These are phyloP conservation scores for Zaprionus obscuricornis DNA, from an alignment of 2,888 invertebrate genomes.

Conservation along the genomic window DNA sequence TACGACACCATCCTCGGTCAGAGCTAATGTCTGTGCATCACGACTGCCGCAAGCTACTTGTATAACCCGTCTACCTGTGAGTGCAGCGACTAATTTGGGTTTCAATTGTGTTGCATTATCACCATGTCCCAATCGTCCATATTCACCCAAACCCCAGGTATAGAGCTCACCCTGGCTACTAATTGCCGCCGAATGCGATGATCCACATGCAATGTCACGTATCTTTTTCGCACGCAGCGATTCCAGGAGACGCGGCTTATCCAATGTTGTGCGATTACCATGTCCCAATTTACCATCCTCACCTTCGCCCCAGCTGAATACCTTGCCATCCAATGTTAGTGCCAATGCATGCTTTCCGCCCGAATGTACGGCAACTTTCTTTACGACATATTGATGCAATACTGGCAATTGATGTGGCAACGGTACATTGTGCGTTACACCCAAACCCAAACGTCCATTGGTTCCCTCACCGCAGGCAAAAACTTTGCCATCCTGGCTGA, in stretches of 20 bases:
- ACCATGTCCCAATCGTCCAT: constrained; percentile 96
- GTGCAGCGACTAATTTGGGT: constrained; percentile 92
- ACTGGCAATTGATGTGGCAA: constrained; percentile 94
- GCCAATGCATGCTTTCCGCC: constrained; percentile 97
- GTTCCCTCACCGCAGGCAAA: constrained; percentile 98
- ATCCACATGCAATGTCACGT: constrained; percentile 96
- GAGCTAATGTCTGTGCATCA: constrained; percentile 96
- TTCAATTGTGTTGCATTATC: constrained; percentile 93
- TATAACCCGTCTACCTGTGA: constrained; percentile 92
- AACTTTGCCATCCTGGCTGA: constrained; percentile 94
- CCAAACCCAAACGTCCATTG: constrained; percentile 95
- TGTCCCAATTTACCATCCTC: constrained; percentile 98
- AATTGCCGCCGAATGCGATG: constrained; percentile 97
- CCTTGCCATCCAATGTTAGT: constrained; percentile 96
- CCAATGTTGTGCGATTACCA: constrained; percentile 93
- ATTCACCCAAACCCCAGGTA: constrained; percentile 98
- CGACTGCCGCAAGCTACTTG: constrained; percentile 97
- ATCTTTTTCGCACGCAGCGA: constrained; percentile 92
- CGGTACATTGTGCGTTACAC: constrained; percentile 93
- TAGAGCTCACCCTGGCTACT: constrained; percentile 96
- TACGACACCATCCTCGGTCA: constrained; percentile 95
- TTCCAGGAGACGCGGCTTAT: constrained; percentile 94
- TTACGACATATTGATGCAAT: constrained; percentile 94
- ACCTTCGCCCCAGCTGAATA: constrained; percentile 98
- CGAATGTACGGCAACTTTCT: constrained; percentile 97